Evolutionary conservation across 2,797 vertebrate genomes (phyloP).

Genomic region (Rhabdophis nuchalis): DNA sequence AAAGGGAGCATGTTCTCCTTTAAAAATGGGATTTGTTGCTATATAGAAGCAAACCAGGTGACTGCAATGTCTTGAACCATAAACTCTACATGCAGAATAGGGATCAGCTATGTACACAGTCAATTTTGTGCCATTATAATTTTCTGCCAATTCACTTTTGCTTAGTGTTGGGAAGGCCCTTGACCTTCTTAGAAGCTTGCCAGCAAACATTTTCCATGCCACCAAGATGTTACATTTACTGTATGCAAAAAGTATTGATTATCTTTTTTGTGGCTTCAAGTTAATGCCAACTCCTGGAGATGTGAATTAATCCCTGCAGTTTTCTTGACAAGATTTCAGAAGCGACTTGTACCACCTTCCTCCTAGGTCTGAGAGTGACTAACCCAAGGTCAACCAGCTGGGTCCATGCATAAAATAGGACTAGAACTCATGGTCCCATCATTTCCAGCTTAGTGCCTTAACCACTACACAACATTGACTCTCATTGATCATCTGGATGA

Average conservation of each 20-base stretch:
- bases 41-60: background rate
- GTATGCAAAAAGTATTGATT: background rate
- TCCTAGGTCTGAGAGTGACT: background rate
- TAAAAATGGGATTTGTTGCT: background rate
- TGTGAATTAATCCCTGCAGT: background rate
- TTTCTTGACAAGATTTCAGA: background rate
- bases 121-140: background rate
- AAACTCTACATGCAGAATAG: background rate
- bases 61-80: background rate
- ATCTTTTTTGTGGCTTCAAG: background rate
- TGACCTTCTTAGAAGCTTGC: background rate
- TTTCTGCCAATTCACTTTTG: background rate
- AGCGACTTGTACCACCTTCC: background rate
- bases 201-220: background rate
- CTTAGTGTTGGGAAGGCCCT: background rate
- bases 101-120: background rate
- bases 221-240: background rate
- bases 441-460: background rate
- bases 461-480: background rate
- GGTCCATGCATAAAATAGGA: background rate
- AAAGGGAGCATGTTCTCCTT: background rate
- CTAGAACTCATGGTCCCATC: background rate
- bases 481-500: background rate
- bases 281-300: background rate
- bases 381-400: background rate